Conservation (phyloP, 2,113 vertebrate genomes). For the Archocentrus centrarchus region DNA sequence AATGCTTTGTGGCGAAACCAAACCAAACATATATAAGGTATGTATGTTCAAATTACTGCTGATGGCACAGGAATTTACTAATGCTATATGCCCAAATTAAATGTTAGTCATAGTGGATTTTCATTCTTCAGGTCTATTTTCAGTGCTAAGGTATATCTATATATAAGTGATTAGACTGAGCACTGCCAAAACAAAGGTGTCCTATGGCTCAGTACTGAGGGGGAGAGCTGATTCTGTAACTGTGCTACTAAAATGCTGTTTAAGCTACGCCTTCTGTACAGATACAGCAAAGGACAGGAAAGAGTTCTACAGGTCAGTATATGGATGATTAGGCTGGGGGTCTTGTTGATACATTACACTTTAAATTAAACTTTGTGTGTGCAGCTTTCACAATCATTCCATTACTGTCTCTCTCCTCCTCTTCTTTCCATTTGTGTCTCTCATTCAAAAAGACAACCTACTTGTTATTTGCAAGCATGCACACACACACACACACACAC, state of each 20-base stretch:
- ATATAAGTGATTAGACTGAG: not conserved
- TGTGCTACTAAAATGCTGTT: not conserved
- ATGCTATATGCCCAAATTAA: not conserved
- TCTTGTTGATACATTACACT: not conserved
- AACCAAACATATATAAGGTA: not conserved
- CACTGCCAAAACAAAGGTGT: not conserved
- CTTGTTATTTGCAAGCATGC: not conserved
- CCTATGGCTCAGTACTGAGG: not conserved
- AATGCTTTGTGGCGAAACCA: not conserved
- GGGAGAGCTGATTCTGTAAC: not conserved
- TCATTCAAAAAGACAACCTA: slow-evolving; percentile 43
- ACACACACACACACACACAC: slow-evolving; percentile 2
- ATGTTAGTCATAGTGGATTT: not conserved
- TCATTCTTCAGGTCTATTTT: not conserved
- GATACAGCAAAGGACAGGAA: too few relatives aligned
- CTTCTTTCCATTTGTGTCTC: slow-evolving; percentile 38
- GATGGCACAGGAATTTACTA: not conserved
- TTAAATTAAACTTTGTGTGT: slow-evolving; percentile 5
- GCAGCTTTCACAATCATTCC: slow-evolving; percentile 30
- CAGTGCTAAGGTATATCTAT: not conserved
- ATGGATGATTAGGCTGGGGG: not conserved
- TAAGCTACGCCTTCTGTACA: not conserved
- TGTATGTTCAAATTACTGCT: not conserved
- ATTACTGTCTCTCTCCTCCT: slow-evolving; percentile 17
- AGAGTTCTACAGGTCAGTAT: not conserved